These are phyloP conservation scores for Caenorhabditis sp. DNA, from an alignment of 2,888 invertebrate genomes.

Conservation along the genomic window DNA sequence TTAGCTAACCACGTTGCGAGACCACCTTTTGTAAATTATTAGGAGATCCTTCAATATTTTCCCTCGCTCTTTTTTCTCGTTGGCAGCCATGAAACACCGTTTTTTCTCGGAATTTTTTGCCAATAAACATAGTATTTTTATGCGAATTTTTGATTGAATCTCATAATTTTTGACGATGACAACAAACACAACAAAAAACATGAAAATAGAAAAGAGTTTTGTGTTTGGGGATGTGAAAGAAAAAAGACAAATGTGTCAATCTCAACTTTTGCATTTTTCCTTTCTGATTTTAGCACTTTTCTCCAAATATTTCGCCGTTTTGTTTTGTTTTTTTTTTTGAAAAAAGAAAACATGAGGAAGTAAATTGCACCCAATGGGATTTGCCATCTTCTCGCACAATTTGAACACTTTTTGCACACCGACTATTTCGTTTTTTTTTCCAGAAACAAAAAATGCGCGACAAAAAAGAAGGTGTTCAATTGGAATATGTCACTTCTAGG, in stretches of 20 bases:
- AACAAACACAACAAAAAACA: slow-evolving; percentile 12
- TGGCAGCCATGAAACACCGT: too few species aligned
- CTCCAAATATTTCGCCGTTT: background rate
- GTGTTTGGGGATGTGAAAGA: background rate
- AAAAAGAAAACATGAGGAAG: background rate
- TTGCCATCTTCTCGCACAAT: background rate
- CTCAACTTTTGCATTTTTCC: slow-evolving; percentile 2
- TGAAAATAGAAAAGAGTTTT: background rate
- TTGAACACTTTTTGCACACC: background rate
- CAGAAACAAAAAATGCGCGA: slow-evolving; percentile 44
- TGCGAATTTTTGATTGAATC: background rate
- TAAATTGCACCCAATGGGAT: background rate
- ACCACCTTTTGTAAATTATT: too few species aligned
- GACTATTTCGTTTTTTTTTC: background rate
- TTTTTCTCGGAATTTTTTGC: background rate
- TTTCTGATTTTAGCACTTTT: background rate
- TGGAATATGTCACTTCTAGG: slow-evolving; percentile 44
- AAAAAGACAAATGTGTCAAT: slow-evolving; percentile 41
- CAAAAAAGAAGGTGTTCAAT: slow-evolving; percentile 38
- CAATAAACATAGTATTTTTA: background rate
- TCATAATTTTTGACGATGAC: background rate
- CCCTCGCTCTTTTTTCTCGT: too few species aligned
- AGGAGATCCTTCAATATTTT: too few species aligned
- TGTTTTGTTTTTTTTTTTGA: slow-evolving; percentile 1
- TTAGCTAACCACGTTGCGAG: too few species aligned